Conservation (phyloP, 2,797 vertebrate species). For the Anableps anableps region DNA sequence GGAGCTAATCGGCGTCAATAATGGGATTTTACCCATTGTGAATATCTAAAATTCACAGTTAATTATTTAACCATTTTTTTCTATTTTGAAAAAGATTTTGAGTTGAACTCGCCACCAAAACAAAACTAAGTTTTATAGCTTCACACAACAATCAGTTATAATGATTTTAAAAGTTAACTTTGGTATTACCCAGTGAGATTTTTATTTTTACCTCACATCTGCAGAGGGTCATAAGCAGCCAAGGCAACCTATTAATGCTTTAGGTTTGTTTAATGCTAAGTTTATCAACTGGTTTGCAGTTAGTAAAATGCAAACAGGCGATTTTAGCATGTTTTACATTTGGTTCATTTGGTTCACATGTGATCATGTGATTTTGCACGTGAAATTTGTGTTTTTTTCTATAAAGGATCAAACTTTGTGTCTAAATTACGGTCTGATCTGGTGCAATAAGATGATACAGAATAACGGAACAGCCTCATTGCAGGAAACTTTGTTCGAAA, state of each 20-base stretch:
- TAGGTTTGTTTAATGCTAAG: neutral
- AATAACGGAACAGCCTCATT: neutral
- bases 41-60: constrained; percentile 13
- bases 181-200: neutral
- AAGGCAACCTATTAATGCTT: neutral
- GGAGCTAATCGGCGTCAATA: constrained; percentile 42
- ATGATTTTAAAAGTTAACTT: neutral
- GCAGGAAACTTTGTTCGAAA: neutral
- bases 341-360: neutral
- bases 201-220: neutral
- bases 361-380: neutral
- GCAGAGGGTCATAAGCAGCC: neutral
- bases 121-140: neutral
- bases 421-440: neutral
- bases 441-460: neutral
- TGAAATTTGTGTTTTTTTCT: neutral
- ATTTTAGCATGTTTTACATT: neutral
- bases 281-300: neutral
- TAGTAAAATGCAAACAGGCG: neutral
- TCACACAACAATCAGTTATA: neutral
- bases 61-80: neutral
- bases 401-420: neutral
- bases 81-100: too few species aligned
- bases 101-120: neutral
- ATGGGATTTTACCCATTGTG: constrained; percentile 37